A percentile compares a stretch with the other conserved stretches of the same genome.
Evolutionary conservation across 2,113 vertebrate species (phyloP).

Genomic region (Microcebus murinus): DNA sequence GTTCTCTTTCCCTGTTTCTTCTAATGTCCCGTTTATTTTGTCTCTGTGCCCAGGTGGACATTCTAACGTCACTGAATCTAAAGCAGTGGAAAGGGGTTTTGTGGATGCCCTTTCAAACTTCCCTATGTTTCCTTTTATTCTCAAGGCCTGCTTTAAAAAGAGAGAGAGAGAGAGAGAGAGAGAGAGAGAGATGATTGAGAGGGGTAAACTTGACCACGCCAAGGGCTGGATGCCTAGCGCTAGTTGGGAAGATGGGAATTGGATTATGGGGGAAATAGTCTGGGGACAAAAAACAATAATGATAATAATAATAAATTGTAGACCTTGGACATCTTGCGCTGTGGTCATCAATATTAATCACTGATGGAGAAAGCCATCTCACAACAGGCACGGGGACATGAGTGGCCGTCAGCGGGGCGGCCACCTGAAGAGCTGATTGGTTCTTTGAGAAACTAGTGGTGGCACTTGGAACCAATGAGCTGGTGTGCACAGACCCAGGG

Average conservation of each 20-base stretch:
- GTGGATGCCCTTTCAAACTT: not conserved
- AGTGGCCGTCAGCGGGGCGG: constrained; percentile 57
- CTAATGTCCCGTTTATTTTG: not conserved
- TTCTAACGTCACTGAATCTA: not conserved
- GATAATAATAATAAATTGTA: too few relatives aligned
- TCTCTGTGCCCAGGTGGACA: constrained; percentile 33
- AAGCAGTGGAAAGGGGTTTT: not conserved
- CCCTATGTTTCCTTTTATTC: not conserved
- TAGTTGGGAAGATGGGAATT: constrained; percentile 17
- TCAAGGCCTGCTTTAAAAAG: not conserved
- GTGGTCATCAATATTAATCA: not conserved
- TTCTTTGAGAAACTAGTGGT: constrained; percentile 59
- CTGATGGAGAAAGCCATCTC: constrained; percentile 6
- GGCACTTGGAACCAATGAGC: constrained; percentile 74
- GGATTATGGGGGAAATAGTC: not conserved
- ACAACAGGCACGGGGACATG: not conserved
- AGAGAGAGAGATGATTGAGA: not conserved
- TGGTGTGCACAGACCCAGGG: not conserved
- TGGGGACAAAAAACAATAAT: too few relatives aligned
- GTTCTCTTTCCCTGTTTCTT: not conserved
- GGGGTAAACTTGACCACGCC: not conserved
- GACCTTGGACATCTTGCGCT: not conserved
- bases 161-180: too few relatives aligned
- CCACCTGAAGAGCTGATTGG: constrained; percentile 69
- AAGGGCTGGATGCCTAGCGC: not conserved